Evolutionary conservation across 30 jellyfish, hydroid and myxozoan species (phyloP).

Genomic region (Aurelia coerulea): DNA sequence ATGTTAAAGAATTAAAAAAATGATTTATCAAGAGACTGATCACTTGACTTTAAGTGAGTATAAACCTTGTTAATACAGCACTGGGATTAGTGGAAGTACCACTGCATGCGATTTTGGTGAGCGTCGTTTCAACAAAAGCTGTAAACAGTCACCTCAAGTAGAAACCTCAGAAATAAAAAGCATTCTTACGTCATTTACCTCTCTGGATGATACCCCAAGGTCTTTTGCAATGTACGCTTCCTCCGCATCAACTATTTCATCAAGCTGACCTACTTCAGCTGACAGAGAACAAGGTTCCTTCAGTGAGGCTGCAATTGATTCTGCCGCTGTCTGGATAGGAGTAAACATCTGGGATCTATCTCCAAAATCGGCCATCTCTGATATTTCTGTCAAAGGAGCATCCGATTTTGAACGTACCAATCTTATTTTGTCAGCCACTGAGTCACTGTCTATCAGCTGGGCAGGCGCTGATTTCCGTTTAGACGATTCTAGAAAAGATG

Average conservation of each 20-base stretch:
- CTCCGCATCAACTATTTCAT: constrained; percentile 72
- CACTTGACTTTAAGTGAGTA: too few relatives aligned
- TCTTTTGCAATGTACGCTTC: constrained; percentile 84
- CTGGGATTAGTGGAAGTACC: too few relatives aligned
- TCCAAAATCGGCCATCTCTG: constrained; percentile 7
- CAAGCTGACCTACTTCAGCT: constrained; percentile 15
- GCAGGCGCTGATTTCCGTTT: constrained; percentile 81
- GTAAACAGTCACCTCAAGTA: too few relatives aligned
- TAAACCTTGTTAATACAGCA: too few relatives aligned
- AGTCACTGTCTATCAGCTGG: constrained; percentile 57
- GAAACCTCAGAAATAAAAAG: too few relatives aligned
- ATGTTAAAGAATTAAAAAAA: too few relatives aligned
- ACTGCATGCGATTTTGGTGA: too few relatives aligned
- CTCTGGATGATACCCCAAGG: constrained; percentile 29
- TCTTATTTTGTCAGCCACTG: constrained; percentile 29
- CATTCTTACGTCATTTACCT: constrained; percentile 21
- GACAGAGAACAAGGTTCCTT: constrained; percentile 45
- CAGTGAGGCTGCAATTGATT: constrained; percentile 37
- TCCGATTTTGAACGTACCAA: constrained; percentile 68
- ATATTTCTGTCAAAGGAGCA: constrained; percentile 57
- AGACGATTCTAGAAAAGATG: constrained; percentile 40
- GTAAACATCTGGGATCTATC: constrained; percentile 22
- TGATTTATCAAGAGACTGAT: too few relatives aligned
- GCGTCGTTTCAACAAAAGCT: too few relatives aligned
- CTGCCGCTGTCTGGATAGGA: constrained; percentile 32